Evolutionary conservation across 2,797 vertebrate species (phyloP).

Genomic region (Pagetopsis macropterus): DNA sequence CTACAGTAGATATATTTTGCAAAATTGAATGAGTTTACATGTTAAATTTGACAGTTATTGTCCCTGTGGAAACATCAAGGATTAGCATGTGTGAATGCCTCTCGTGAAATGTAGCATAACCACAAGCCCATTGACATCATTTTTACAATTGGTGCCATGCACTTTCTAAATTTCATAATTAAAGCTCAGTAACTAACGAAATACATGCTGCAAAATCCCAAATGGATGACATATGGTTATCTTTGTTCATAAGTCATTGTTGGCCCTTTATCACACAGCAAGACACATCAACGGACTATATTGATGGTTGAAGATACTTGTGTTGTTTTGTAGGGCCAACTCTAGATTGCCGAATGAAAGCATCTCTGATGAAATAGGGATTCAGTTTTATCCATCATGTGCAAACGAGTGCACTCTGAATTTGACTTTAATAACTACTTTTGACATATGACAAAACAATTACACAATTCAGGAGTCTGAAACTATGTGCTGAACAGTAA

Average conservation of each 20-base stretch:
- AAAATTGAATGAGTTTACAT: slow-evolving; percentile 14
- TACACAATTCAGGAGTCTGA: slow-evolving; percentile 1
- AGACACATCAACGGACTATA: neutral
- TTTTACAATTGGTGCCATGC: neutral
- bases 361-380: neutral
- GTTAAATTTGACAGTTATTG: slow-evolving; percentile 39
- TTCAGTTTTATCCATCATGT: neutral
- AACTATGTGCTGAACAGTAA: slow-evolving; percentile 28
- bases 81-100: slow-evolving; percentile 30
- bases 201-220: neutral
- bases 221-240: neutral
- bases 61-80: slow-evolving; percentile 35
- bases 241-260: neutral
- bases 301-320: neutral
- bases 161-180: slow-evolving; percentile 1
- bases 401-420: neutral
- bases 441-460: slow-evolving; percentile 13
- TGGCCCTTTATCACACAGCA: neutral
- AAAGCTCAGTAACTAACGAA: neutral
- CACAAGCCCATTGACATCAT: slow-evolving; percentile 16
- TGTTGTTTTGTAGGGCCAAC: neutral
- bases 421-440: slow-evolving; percentile 7
- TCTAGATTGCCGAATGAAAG: neutral
- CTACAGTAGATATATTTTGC: slow-evolving; percentile 23
- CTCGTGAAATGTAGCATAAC: slow-evolving; percentile 29